Evolutionary conservation across 2,888 invertebrate species (phyloP).

Genomic region (Xestia xanthographa): DNA sequence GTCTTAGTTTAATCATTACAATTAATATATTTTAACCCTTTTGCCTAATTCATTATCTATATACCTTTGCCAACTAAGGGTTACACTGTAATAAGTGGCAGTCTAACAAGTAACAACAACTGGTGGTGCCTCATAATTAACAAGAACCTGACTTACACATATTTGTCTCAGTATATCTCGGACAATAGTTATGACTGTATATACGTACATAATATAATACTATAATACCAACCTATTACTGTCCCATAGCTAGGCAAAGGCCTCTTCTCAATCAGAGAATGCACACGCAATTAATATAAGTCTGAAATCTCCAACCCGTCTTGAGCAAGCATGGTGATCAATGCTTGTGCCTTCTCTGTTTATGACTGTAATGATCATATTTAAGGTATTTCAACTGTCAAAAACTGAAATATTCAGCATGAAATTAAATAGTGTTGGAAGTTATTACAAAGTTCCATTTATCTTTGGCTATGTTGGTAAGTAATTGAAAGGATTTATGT

Average conservation of each 20-base stretch:
- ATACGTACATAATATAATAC: no score
- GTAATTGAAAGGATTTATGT: constrained; percentile 12
- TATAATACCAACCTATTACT: no score
- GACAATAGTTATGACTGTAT: background rate
- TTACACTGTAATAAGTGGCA: background rate
- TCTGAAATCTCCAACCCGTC: no score
- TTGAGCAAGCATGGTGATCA: no score
- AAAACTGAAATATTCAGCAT: background rate
- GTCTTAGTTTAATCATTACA: background rate
- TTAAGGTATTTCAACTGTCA: background rate
- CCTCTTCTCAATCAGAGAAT: no score
- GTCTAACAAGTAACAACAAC: no score
- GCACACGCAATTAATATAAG: no score
- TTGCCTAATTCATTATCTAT: no score
- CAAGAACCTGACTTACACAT: background rate
- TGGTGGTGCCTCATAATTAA: background rate
- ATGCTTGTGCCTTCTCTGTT: background rate
- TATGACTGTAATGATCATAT: background rate
- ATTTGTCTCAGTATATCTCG: background rate
- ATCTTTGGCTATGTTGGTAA: constrained; percentile 27
- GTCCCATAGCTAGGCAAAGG: no score
- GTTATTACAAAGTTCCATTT: constrained; percentile 30
- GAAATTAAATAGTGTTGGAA: background rate
- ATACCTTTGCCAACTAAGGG: no score
- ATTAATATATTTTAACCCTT: background rate